These are phyloP conservation scores for Macropodus opercularis DNA, from an alignment of 2,797 vertebrate genomes.

Conservation along the genomic window DNA sequence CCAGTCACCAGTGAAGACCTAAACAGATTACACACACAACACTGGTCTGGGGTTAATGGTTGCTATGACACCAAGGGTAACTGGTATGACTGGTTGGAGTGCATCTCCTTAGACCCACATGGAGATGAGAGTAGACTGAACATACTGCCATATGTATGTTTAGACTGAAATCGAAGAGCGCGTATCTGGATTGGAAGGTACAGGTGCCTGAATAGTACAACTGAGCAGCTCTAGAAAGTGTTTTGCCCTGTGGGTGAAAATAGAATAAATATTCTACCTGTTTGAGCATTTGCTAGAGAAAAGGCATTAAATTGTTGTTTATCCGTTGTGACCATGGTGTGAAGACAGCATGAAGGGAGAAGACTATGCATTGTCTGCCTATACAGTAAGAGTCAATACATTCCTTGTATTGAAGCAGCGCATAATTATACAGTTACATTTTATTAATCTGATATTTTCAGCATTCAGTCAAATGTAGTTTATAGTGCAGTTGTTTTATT, in stretches of 20 bases:
- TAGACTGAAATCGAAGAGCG: conserved; percentile 83
- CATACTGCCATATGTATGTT: conserved; percentile 95
- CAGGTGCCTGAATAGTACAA: neutral
- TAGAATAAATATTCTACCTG: conserved; percentile 25
- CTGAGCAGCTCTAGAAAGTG: neutral
- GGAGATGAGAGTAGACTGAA: conserved; percentile 91
- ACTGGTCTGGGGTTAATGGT: conserved; percentile 95
- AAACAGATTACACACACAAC: conserved; percentile 83
- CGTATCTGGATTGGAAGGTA: conserved; percentile 10
- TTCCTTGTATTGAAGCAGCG: conserved; percentile 2
- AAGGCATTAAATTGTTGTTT: conserved; percentile 6
- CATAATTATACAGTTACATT: conserved; percentile 8
- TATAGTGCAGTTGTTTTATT: neutral
- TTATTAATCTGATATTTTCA: neutral
- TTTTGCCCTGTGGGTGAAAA: conserved; percentile 32
- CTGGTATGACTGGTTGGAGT: conserved; percentile 97
- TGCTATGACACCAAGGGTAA: conserved; percentile 92
- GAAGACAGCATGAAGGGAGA: conserved; percentile 12
- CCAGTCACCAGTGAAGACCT: conserved; percentile 86
- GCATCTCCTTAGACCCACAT: conserved; percentile 91
- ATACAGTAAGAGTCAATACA: conserved; percentile 27
- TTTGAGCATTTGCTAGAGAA: conserved; percentile 10
- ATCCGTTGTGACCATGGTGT: conserved; percentile 16
- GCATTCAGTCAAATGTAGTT: neutral
- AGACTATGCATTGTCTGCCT: conserved; percentile 76